Evolutionary conservation across 2,888 invertebrate genomes (phyloP), one percentile per base, ranked within the genome.

Genomic region (Marronus borbonicus): DNA sequence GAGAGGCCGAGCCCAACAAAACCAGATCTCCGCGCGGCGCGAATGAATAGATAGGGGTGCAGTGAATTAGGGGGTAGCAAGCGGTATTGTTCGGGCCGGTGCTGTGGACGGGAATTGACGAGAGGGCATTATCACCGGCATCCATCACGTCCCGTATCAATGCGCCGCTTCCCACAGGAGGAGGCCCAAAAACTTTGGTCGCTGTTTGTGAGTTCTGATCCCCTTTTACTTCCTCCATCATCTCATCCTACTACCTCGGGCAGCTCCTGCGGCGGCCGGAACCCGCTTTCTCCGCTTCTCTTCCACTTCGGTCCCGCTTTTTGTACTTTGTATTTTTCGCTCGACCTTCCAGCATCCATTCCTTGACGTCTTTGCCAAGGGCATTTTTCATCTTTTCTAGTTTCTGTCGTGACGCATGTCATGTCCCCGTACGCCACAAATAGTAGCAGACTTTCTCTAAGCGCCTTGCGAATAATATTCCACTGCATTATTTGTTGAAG

Each of bases 21-120:
- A 84, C 83, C 81, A 83, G 83, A 83, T 83, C 83, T 80, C 78
- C 69, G 78, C 80, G 83, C 75, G 64, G 49, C 75, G 76, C 76
- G 84, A 87, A 86, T 87, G 87, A 87, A 88, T 88, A 87, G 88
- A 87, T 87, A 87, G 88, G 87, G 87, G 86, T 86, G 86, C 86
- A 88, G 87, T 87, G 88, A 87, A 86, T 87, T 88, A 87, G 87
- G 84, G 85, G 86, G 86, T 77, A 74, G 86, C 85, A 84, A 85
- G 85, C 84, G 87, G 89, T 90, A 88, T 90, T 90, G 90, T 90
- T 90, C 89, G 91, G 91, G 90, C 88, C 88, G 88, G 88, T 89
- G 89, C 87, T 88, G 87, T 87, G 88, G 89, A 89, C 89, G 87
- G 88, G 89, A 88, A 90, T 89, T 89, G 89, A 90, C 89, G 89